Evolutionary conservation across 2,888 invertebrate species (phyloP), one percentile per base, ranked within the genome.

Genomic region (Andrena bucephala): DNA sequence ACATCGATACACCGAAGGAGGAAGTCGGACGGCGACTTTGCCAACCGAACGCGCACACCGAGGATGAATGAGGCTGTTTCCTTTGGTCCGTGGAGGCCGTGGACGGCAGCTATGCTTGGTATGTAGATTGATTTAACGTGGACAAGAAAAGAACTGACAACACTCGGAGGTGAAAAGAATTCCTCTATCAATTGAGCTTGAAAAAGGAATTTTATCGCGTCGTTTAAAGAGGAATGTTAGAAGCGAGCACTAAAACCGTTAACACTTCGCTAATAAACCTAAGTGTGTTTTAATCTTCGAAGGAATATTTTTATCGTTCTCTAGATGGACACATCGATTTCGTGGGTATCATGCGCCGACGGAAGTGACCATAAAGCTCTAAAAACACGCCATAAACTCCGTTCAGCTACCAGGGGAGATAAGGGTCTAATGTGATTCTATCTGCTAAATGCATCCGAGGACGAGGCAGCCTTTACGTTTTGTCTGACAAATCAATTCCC

Each of bases 361-460:
- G 74, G 76, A 74, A 81, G 66, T 50, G 71, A 60, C 76, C 66
- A 73, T 83, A 81, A 83, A 71, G 20, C 33, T 48, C 52, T 68
- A 67, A 52, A 66, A 75, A 81, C 69, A 54, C 29, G 62, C 33
- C 68, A 71, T 86, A 86, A 86, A 86, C 65, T 4, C 48, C 31
- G 63, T 72, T 59, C 20, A 60, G 70, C 68, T 84, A 59, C 70
- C 80, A 71, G 54, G 50, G 27, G 13, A 62, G 73, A 84, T 77
- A 76, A 77, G 78, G 68, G 59, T 73, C 69, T 66, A 77, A 81
- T 66, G 65, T 27, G 68, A 13, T n/a, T 2, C 16, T 67, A 71
- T 54, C 77, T 50, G 16, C 59, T 31, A 24, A 29, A 54, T 20
- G 67, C 31, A 36, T 70, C 59, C 62, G 8, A 24, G 54, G 65